Evolutionary conservation across 2,797 vertebrate species (phyloP).

Genomic region (Uromys caudimaculatus): DNA sequence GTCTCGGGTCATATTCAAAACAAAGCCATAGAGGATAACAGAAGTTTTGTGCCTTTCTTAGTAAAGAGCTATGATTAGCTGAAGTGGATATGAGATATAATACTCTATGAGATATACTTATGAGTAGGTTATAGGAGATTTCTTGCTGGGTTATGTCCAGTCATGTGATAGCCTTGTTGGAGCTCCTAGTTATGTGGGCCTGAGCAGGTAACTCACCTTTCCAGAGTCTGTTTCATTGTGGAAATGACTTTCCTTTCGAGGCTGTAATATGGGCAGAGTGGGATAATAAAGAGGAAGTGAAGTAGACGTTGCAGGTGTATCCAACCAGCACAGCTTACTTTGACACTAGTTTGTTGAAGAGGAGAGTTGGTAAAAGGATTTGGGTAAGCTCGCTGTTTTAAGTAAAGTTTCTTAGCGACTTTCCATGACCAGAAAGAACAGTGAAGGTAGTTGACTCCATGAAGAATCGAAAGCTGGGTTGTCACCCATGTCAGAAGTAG

Average conservation of each 20-base stretch:
- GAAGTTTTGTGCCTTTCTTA: neutral
- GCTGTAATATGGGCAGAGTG: neutral
- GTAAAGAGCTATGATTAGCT: neutral
- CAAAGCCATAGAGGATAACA: neutral
- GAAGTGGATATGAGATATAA: neutral
- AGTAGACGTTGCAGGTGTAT: neutral
- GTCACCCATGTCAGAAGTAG: neutral
- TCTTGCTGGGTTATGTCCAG: accelerated
- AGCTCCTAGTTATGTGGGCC: neutral
- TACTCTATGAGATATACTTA: neutral
- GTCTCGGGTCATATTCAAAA: neutral
- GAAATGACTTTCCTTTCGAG: conserved; percentile 61
- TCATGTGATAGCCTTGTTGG: neutral
- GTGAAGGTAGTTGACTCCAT: neutral
- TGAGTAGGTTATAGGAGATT: neutral
- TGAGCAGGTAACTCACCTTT: neutral
- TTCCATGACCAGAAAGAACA: neutral
- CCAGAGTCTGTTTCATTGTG: conserved; percentile 38
- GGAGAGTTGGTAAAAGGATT: neutral
- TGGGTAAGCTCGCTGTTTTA: neutral
- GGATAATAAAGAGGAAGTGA: conserved; percentile 38
- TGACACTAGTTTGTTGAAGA: conserved; percentile 3
- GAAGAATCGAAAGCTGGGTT: neutral
- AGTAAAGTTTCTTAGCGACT: conserved; percentile 15
- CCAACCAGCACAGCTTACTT: neutral